Evolutionary conservation across 1,140 invertebrate species (phyloP), one percentile per base, ranked within the genome.

Genomic region (Leptestheria dahalacensis): DNA sequence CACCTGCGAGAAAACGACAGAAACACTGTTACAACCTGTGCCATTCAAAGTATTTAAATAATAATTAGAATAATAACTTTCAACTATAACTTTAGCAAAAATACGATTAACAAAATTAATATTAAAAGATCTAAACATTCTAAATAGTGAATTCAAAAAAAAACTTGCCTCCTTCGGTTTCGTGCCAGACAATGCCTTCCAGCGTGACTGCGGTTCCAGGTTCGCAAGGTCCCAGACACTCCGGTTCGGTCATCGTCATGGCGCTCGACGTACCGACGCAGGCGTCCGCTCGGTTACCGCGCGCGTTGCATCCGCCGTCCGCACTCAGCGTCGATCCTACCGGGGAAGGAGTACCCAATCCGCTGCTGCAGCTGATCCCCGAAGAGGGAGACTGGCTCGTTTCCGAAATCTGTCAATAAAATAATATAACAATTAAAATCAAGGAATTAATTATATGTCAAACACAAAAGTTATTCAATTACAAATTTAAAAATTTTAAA

Each of bases 161-260:
- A 9, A 41, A 41, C 15, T 41, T 41, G 91, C 91, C 91, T 81
- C 91, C 92, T 84, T 96, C 91, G 64, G 93, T 97, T 79, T 98
- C 94, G 73, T 97, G 91, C 95, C 95, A 98, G 63, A 97, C 93
- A 72, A 97, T 97, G 64, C 94, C 94, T 74, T 97, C 93, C 65
- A 98, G 78, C 61, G 87, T 93, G 55, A 98, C 93, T 69, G 87
- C 91, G n/a, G 93, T 97, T 63, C 95, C 95, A 51, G 95, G 95
- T 74, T 98, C 94, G 75, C 93, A 97, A 48, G 93, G 93, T 15
- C 93, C 93, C 62, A 97, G 74, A 65, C 74, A 78, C 68, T 97
- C 93, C 2, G 93, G 92, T 72, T 97, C 92, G 48, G 92, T 97
- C 63, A 93, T 88, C 55, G 91, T 94, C 60, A 88, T 91, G 61